phyloP scores from a whole-genome alignment of 2,797 vertebrate species.

The Gorsachius magnificus region DNA sequence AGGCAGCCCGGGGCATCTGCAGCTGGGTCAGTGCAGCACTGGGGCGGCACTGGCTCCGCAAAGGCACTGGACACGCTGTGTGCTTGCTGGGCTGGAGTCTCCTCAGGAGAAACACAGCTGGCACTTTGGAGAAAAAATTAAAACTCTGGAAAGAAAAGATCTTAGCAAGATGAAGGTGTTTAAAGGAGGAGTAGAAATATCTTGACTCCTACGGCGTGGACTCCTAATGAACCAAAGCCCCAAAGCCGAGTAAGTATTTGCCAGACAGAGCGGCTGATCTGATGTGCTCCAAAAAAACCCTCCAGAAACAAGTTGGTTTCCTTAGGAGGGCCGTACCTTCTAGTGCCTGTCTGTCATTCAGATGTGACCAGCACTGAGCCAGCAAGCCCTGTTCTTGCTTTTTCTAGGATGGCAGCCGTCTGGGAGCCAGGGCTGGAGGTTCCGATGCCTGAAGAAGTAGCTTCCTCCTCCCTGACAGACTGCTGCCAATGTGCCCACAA shows the following conservation, averaged over 20 bases:
- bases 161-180: not conserved
- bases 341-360: not conserved
- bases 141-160: not conserved
- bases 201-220: accelerated
- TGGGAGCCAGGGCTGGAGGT: not conserved
- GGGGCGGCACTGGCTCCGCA: not conserved
- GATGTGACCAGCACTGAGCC: not conserved
- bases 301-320: not conserved
- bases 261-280: not conserved
- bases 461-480: not conserved
- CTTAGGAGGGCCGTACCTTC: not conserved
- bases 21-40: not conserved
- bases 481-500: not conserved
- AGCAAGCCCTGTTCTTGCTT: not conserved
- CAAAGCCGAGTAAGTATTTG: not conserved
- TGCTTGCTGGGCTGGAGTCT: not conserved
- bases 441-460: not conserved
- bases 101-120: not conserved
- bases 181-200: not conserved
- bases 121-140: not conserved
- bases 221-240: not conserved
- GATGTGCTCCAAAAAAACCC: not conserved
- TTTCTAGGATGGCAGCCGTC: not conserved
- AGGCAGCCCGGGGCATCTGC: not conserved
- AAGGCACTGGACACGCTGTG: not conserved